Evolutionary conservation across 2,888 invertebrate genomes (phyloP).

Genomic region (Linyphia triangularis): DNA sequence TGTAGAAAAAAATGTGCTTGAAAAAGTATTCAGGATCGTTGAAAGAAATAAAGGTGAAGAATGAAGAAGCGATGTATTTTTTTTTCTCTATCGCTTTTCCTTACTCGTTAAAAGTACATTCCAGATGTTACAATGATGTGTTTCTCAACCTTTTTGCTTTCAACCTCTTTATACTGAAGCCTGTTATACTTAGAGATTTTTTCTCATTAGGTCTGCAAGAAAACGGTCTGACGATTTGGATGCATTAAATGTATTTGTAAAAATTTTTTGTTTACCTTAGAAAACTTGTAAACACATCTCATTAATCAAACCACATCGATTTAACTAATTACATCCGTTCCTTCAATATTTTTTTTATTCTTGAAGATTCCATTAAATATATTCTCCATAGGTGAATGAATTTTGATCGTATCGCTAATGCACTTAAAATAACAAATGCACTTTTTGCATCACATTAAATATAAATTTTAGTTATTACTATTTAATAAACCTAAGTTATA

Average conservation of each 20-base stretch:
- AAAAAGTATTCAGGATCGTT: slow-evolving; percentile 52
- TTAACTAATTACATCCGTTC: slow-evolving; percentile 5
- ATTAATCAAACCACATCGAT: slow-evolving; percentile 35
- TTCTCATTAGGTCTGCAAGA: slow-evolving; percentile 33
- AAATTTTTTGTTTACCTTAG: not conserved
- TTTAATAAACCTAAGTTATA: no score
- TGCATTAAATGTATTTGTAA: slow-evolving; percentile 46
- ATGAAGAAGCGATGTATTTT: slow-evolving; percentile 33
- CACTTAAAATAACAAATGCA: no score
- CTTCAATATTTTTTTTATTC: not conserved
- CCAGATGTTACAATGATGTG: slow-evolving; percentile 62
- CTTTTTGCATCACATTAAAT: no score
- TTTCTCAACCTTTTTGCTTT: slow-evolving; percentile 36
- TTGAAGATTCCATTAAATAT: no score
- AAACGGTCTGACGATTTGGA: slow-evolving; percentile 11
- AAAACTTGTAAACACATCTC: not conserved
- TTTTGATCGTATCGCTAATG: no score
- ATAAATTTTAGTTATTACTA: no score
- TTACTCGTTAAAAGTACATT: slow-evolving; percentile 70
- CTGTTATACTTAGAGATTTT: slow-evolving; percentile 26
- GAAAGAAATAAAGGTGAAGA: slow-evolving; percentile 56
- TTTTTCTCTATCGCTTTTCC: slow-evolving; percentile 12
- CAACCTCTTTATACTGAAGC: slow-evolving; percentile 42
- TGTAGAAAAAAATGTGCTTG: slow-evolving; percentile 49
- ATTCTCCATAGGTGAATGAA: no score